Conservation (phyloP, 2,888 invertebrate species). For the Brenthis ino region DNA sequence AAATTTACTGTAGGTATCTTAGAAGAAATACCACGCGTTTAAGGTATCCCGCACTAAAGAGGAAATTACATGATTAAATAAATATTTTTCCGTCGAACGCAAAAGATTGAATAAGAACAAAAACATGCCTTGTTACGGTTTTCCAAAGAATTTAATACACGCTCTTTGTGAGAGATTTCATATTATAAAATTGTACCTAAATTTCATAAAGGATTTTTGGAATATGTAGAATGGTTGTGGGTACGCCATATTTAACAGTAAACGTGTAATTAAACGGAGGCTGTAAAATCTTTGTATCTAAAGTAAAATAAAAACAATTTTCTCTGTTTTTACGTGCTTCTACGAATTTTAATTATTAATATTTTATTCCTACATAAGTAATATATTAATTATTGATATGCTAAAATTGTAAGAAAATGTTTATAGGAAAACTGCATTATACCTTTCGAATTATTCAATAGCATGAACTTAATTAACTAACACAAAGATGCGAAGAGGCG, state of each 20-base stretch:
- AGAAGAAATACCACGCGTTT: constrained; percentile 4
- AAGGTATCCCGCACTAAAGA: neutral
- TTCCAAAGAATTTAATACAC: constrained; percentile 28
- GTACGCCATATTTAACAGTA: constrained; percentile 9
- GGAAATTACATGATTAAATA: constrained; percentile 15
- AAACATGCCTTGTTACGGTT: constrained; percentile 28
- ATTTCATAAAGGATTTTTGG: constrained; percentile 24
- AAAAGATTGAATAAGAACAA: constrained; percentile 28
- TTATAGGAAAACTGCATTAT: no score
- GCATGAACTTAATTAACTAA: no score
- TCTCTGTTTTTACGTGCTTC: no score
- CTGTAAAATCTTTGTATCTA: neutral
- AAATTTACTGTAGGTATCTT: neutral
- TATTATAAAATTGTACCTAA: constrained; percentile 25
- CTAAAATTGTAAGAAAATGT: no score
- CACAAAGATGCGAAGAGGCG: no score
- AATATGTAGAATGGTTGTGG: constrained; percentile 8
- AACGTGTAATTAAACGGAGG: constrained; percentile 10
- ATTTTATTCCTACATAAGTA: no score
- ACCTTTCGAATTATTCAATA: no score
- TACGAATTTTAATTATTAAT: no score
- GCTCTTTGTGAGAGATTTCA: constrained; percentile 23
- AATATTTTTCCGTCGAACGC: constrained; percentile 26
- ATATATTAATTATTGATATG: no score
- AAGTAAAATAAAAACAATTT: neutral